Evolutionary conservation across 2,888 invertebrate genomes (phyloP), one percentile per base, ranked within the genome.

Genomic region (Criorhina ranunculi): DNA sequence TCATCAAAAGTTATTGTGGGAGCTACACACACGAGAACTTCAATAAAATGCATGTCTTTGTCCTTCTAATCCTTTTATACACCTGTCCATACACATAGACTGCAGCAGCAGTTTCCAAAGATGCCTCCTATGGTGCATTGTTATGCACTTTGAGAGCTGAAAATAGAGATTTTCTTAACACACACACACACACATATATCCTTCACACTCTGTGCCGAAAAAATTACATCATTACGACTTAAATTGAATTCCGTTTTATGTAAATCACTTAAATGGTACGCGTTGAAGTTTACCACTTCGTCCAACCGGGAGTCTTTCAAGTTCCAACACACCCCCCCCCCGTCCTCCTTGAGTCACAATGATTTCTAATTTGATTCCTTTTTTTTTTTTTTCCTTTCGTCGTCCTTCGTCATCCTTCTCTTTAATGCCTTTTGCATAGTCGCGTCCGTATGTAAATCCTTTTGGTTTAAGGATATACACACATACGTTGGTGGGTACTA

Each of bases 211-310:
- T 49, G 24, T n/a, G 19, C 35, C 15, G 35, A n/a, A 66, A 62
- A 49, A 66, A 37, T 64, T 9, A 60, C 24, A 33, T 62, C 44
- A 73, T 73, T 53, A 73, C 73, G 62, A 53, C 33, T 73, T 53
- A 73, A 73, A 73, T 62, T 73, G 62, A 73, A 73, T 73, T 44
- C 53, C 62, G 42, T 53, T 73, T 53, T 53, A 73, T 73, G 73
- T 73, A 64, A 73, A 73, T 73, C 62, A 73, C 62, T 73, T 73
- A 53, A 73, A 73, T 53, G 53, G 31, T 17, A 33, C 19, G 8
- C 55, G n/a, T n/a, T 57, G 12, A 19, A 35, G 31, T 66, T 29
- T 49, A 51, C 57, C 37, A 11, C 17, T 33, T 1, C 24, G 24
- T 24, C 1, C 2, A 24, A 4, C 1, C 37, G 35, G 11, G 29